Base-by-base conservation (phyloP, 2,113 vertebrate genomes). In the Hippocampus abdominalis region DNA sequence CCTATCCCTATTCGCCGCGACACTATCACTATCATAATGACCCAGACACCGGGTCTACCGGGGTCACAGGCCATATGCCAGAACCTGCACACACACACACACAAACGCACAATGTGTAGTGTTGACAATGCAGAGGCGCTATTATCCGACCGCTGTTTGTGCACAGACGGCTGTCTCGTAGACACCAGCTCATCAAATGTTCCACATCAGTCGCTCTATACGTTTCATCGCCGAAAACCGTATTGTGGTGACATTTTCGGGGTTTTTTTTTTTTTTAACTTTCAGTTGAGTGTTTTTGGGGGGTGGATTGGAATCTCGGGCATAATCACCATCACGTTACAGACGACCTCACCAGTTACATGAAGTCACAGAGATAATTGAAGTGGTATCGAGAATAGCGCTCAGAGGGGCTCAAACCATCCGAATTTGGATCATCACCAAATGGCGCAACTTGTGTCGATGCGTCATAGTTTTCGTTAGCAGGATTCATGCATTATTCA, bases 1-100 rank as follows among this genome's bases (percentile, higher is more conserved):
- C 61, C 39, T 42, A 39, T 63, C 60, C 39, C 61, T 63, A 63
- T 64, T 64, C 23, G 25, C 15, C 42, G 42, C 42, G 18, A 64
- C 23, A 44, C 40, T 64, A 64, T 64, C 62, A 21, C 62, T 64
- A 64, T 64, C 42, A 64, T 64, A 64, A 64, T 64, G 63, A 64
- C 42, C 63, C 63, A 64, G 63, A 46, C 42, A 27, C 40, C 8
- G 7, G 42, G 63, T 23, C 63, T 64, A 46, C 42, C 2, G 42
- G 42, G 63, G 40, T 64, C 63, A 64, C 63, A 46, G 63, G n/a
- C 42, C 63, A 64, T 64, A 48, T 46, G 63, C 63, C 63, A 64
- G n/a, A 64, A 42, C 13, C 42, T 23, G n/a, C 23, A 27, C 63
- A 13, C 39, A n/a, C 21, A 15, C 36, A 13, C 36, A 23, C 36